Conservation (phyloP, 2,113 vertebrate species). For the Pedionomus torquatus region DNA sequence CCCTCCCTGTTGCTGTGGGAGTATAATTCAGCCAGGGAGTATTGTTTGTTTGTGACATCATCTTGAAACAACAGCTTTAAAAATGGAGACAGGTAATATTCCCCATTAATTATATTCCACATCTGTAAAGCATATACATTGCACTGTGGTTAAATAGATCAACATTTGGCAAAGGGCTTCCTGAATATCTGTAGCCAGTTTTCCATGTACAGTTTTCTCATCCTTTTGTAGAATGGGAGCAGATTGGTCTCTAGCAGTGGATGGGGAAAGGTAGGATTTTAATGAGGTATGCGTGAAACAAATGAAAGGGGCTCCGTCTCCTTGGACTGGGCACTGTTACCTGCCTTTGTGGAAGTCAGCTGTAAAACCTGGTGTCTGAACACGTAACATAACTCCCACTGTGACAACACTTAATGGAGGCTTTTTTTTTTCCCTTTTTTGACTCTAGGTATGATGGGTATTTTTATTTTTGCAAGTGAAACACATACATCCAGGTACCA, state of each 20-base stretch:
- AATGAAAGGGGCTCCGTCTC: neutral
- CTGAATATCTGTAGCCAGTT: neutral
- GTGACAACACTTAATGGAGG: neutral
- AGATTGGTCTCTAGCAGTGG: neutral
- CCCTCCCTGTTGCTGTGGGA: neutral
- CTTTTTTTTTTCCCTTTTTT: neutral
- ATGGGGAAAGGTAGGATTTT: neutral
- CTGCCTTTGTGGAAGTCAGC: neutral
- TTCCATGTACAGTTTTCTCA: neutral
- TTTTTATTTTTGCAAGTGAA: neutral
- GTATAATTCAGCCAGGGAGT: neutral
- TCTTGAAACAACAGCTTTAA: slow-evolving; percentile 3
- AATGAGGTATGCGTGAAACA: neutral
- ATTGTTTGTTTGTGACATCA: slow-evolving; percentile 10
- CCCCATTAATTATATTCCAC: neutral
- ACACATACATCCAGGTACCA: neutral
- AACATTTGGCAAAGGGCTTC: neutral
- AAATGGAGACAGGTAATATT: slow-evolving; percentile 20
- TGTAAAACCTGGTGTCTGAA: neutral
- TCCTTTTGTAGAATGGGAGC: neutral
- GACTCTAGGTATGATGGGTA: fast-evolving
- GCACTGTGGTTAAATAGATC: neutral
- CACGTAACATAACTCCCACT: neutral
- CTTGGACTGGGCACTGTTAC: neutral
- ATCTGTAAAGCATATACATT: slow-evolving; percentile 2